Conservation (phyloP, 2,797 vertebrate genomes). For the Danio choprae region DNA sequence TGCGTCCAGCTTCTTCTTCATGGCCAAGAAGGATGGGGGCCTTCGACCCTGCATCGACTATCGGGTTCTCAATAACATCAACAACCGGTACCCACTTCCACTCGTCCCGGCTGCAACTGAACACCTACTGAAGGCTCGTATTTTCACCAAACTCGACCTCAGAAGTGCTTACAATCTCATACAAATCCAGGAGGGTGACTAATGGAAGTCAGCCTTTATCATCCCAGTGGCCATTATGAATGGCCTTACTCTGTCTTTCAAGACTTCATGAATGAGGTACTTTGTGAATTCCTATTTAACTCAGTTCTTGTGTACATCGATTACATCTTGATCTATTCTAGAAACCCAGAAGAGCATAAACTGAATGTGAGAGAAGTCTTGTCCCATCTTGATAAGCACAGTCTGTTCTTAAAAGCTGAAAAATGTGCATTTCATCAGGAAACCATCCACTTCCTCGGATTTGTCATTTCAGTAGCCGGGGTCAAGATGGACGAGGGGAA, state of each 20-base stretch:
- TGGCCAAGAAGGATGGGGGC: too few relatives aligned
- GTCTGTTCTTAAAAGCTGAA: background rate
- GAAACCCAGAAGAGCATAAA: background rate
- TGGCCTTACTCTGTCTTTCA: background rate
- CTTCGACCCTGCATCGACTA: too few relatives aligned
- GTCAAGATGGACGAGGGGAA: background rate
- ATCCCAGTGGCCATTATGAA: too few relatives aligned
- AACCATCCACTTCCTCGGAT: background rate
- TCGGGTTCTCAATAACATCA: too few relatives aligned
- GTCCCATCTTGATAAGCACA: background rate
- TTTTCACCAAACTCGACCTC: background rate
- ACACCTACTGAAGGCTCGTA: too few relatives aligned
- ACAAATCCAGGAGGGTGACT: background rate
- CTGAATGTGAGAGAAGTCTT: background rate
- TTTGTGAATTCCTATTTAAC: background rate
- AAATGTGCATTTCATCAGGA: background rate
- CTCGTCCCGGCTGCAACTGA: too few relatives aligned
- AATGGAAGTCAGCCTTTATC: background rate
- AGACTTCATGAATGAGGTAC: background rate
- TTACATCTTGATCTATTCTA: background rate
- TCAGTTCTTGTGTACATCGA: background rate
- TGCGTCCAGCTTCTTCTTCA: too few relatives aligned
- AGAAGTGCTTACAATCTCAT: background rate
- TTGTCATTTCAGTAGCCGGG: background rate
- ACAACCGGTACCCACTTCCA: too few relatives aligned